These are phyloP conservation scores for Albula glossodonta DNA, from an alignment of 2,113 vertebrate genomes.

Conservation along the genomic window DNA sequence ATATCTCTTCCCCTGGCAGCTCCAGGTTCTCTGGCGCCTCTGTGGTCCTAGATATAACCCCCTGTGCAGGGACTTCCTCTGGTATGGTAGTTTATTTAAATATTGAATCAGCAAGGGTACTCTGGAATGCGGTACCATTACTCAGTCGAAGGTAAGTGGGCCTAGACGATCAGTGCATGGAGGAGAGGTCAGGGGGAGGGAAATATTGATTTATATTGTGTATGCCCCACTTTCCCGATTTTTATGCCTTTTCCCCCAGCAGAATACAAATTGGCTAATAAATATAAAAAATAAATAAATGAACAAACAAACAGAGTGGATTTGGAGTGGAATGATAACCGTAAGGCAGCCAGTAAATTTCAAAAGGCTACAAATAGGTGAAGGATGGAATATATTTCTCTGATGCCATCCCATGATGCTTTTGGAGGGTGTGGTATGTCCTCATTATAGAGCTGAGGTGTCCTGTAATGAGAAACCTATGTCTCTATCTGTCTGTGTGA, in stretches of 20 bases:
- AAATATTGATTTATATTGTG: neutral
- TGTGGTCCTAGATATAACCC: slow-evolving; percentile 19
- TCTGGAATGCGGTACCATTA: slow-evolving; percentile 4
- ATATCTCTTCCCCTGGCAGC: slow-evolving; percentile 22
- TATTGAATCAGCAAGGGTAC: slow-evolving; percentile 1
- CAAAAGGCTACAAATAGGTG: neutral
- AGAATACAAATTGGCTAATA: neutral
- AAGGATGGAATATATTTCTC: neutral
- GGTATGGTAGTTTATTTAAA: slow-evolving; percentile 17
- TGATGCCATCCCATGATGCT: neutral
- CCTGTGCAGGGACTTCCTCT: neutral
- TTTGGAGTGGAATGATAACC: neutral
- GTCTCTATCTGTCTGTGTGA: neutral
- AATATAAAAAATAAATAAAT: neutral
- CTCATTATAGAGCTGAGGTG: neutral
- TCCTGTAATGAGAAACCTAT: neutral
- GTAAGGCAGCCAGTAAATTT: neutral
- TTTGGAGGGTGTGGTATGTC: too few species aligned
- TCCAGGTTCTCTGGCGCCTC: neutral
- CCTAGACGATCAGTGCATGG: slow-evolving; percentile 30
- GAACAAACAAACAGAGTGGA: neutral
- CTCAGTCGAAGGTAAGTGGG: slow-evolving; percentile 18
- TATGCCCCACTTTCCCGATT: neutral
- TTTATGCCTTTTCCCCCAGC: neutral
- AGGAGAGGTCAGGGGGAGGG: neutral